Base-by-base conservation (phyloP, 2,888 invertebrate genomes). In the Drosophila rellima region DNA sequence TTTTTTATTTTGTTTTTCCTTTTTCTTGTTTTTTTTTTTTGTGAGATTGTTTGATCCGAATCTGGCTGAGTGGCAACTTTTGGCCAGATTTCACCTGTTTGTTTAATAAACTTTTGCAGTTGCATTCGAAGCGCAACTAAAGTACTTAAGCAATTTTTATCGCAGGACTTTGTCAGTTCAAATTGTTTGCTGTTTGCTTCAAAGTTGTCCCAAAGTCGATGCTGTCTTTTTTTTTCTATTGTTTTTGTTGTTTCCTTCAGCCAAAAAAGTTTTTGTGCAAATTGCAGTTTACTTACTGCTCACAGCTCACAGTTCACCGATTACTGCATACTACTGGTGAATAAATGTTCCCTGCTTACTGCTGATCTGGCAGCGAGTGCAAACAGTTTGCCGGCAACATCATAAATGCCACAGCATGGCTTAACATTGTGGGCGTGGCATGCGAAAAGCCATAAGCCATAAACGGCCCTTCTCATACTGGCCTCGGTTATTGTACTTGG, bases 141-240 rank as follows among this genome's bases (percentile, higher is more conserved):
- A 88, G 83, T 88, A 82, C 86, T 83, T 83, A 82, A 85, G 68
- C 80, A 71, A 83, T 86, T 88, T 83, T 88, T 82, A 88, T 82
- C 86, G 83, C 71, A 55, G 70, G 86, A 82, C 86, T 82, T 82
- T 83, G 82, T 88, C 86, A 85, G 86, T 83, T 85, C 68, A 85
- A 88, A 88, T 86, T 88, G 88, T 86, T 77, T 70, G 72, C 77
- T 77, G 80, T 73, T 74, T 74, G 72, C 83, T 60, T 47, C 69
- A 77, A 87, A 78, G 66, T 81, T 87, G 78, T 70, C 63, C 65
- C 74, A 71, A 71, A 74, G 85, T 74, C 56, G 54, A 33, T 17
- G 6, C 8, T 23, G 7, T 31, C 18, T 17, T 47, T 13, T 17
- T 15, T 17, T 45, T 45, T 17, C 17, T 1, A 18, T 18, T 48